Conservation (phyloP, 92 coral and sea anemone genomes). For the Anthopleura xanthogrammica region DNA sequence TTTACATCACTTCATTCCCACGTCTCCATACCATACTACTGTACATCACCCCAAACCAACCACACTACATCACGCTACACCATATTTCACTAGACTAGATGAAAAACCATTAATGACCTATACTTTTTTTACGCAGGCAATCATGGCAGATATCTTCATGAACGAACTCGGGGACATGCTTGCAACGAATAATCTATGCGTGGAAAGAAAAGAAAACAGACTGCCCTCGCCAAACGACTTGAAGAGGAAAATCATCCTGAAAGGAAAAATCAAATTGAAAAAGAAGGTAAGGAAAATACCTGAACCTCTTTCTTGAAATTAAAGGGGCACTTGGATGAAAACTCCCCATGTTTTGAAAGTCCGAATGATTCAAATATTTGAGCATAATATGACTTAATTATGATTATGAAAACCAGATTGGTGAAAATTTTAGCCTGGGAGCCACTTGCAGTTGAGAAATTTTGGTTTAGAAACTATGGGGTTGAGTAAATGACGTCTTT, state of each 20-base stretch:
- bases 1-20: neutral
- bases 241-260: slow-evolving; percentile 71
- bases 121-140: slow-evolving; percentile 40
- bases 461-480: too few relatives aligned
- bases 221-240: slow-evolving; percentile 80
- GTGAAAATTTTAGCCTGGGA: too few relatives aligned
- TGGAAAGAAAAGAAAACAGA: slow-evolving; percentile 49
- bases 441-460: too few relatives aligned
- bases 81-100: neutral
- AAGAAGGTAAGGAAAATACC: slow-evolving; percentile 51
- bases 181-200: slow-evolving; percentile 60
- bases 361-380: too few relatives aligned
- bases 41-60: neutral
- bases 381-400: too few relatives aligned
- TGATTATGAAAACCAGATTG: too few relatives aligned
- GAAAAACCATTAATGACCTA: neutral
- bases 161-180: slow-evolving; percentile 79
- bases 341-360: too few relatives aligned
- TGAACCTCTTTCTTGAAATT: neutral
- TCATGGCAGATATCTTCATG: slow-evolving; percentile 84
- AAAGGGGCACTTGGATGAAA: too few relatives aligned
- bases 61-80: neutral
- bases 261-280: slow-evolving; percentile 80
- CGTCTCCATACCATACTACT: neutral
- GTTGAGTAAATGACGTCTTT: too few relatives aligned